phyloP scores from a whole-genome alignment of 2,888 invertebrate genomes.

The Tetrapedia diversipes region DNA sequence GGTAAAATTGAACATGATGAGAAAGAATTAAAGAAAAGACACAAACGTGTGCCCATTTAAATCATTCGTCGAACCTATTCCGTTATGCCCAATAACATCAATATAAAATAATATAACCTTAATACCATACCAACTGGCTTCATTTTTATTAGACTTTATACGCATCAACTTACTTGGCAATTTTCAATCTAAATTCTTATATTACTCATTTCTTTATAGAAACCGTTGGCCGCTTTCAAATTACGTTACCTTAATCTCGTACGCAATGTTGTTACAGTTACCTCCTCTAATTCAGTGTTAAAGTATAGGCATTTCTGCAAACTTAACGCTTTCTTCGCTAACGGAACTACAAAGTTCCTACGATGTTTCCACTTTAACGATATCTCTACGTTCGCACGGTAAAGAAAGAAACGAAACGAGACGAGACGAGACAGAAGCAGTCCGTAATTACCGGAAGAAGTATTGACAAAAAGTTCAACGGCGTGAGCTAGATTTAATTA shows the following conservation, averaged over 20 bases:
- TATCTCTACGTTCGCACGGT: not conserved
- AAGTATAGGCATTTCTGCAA: constrained; percentile 19
- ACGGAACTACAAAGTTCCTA: constrained; percentile 7
- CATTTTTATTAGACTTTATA: not conserved
- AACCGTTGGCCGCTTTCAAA: not conserved
- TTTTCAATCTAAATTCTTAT: not conserved
- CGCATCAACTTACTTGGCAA: not conserved
- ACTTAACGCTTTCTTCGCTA: not conserved
- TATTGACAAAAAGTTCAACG: constrained; percentile 44
- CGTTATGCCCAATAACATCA: not conserved
- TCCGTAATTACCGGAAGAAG: constrained; percentile 33
- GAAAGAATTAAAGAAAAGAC: too few species aligned
- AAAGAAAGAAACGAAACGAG: too few species aligned
- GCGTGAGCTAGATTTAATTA: constrained; percentile 48
- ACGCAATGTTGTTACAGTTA: constrained; percentile 11
- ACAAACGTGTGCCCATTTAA: not conserved
- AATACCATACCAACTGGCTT: not conserved
- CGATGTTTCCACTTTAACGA: not conserved
- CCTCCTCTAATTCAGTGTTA: not conserved
- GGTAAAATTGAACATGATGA: too few species aligned
- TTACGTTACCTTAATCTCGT: constrained; percentile 1
- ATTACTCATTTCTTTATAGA: not conserved
- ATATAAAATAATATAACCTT: not conserved
- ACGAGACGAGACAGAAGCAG: constrained; percentile 1
- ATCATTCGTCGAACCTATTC: not conserved